Evolutionary conservation across 2,888 invertebrate genomes (phyloP).

Genomic region (Allolobophora icterica): DNA sequence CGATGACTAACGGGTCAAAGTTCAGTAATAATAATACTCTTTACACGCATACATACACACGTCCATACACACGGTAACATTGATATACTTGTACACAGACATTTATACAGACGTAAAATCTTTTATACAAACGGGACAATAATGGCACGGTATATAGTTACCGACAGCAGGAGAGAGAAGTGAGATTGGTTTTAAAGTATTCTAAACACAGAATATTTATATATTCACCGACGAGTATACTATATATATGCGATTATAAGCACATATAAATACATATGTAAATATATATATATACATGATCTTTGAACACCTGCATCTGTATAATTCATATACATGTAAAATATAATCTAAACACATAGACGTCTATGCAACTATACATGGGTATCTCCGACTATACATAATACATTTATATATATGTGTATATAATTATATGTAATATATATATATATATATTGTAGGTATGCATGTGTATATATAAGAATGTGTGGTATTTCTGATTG

Average conservation of each 20-base stretch:
- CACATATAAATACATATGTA: too few species aligned
- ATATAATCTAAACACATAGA: too few species aligned
- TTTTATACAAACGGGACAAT: background rate
- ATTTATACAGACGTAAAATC: background rate
- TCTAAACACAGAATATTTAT: background rate
- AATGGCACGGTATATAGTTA: background rate
- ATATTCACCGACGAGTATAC: background rate
- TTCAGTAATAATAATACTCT: background rate
- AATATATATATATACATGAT: background rate
- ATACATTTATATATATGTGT: background rate
- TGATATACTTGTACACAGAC: background rate
- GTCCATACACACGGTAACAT: background rate
- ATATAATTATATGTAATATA: background rate
- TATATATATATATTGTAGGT: too few species aligned
- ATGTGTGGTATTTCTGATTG: background rate
- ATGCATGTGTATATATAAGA: background rate
- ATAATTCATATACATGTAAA: too few species aligned
- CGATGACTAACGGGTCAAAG: conserved; percentile 8
- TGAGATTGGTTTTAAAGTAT: conserved; percentile 11
- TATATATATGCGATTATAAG: background rate
- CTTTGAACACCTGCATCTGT: too few species aligned
- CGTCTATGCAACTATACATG: too few species aligned
- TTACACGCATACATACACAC: background rate
- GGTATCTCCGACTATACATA: background rate
- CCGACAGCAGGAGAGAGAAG: background rate